Evolutionary conservation across 2,888 invertebrate species (phyloP), one percentile per base, ranked within the genome.

Genomic region (Meteorus cinctellus): DNA sequence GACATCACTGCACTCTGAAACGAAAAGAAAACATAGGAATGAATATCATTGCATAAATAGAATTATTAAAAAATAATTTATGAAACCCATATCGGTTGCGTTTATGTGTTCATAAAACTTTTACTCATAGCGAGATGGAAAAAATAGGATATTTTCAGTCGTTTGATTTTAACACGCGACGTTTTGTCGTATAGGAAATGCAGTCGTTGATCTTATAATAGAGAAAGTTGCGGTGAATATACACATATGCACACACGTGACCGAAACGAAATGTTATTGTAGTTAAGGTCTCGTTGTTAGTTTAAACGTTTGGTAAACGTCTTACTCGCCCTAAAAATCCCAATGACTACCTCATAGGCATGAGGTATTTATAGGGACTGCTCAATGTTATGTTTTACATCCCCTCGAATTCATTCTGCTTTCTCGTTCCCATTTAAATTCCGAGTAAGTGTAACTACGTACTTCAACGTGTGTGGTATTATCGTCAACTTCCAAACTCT

Each of bases 211-310:
- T 75, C 74, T 78, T 74, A 76, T 79, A 76, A 74, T 78, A 80
- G 81, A 75, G 73, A 69, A 48, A 55, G 62, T 81, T 60, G 74
- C 27, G 76, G 72, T 78, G 72, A 41, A 66, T 36, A 80, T 48
- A 29, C 4, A 41, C 41, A 78, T 82, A 86, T 81, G 85, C 86
- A 83, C 86, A 82, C 85, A 88, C 86, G 89, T 91, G 90, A 90
- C 88, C 88, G 88, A 84, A 84, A 88, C 88, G 83, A 87, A 88
- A 88, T 88, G 87, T 88, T 88, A 88, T 88, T 87, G 86, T 87
- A 87, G 86, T 84, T 86, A 85, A 84, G 60, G 65, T 74, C 76
- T 83, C 80, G 84, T 24, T 86, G 88, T 87, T 87, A 85, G 88
- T 86, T 88, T 86, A 85, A 87, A 83, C 85, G 88, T 88, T 88